Percentiles rank a stretch among this genome's conserved stretches.
These are phyloP conservation scores for Octodon degus DNA, from an alignment of 2,113 vertebrate genomes.

Conservation along the genomic window DNA sequence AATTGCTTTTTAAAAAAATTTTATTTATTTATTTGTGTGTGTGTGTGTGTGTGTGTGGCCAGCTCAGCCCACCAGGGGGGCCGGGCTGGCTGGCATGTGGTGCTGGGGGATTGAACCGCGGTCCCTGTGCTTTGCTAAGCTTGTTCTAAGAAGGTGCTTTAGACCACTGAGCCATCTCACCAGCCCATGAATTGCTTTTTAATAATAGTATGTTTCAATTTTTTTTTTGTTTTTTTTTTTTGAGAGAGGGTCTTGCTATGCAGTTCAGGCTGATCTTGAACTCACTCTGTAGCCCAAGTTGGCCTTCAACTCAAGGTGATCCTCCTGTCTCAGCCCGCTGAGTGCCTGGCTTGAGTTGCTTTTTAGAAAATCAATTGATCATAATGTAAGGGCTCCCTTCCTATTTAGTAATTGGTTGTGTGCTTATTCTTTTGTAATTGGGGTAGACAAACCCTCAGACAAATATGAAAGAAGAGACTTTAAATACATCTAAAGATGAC, in stretches of 20 bases:
- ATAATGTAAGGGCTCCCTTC: background rate
- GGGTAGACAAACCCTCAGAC: background rate
- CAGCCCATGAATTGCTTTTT: background rate
- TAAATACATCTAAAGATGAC: background rate
- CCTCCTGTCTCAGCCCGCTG: background rate
- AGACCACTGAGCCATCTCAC: no score
- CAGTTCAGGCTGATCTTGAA: background rate
- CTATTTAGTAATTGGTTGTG: background rate
- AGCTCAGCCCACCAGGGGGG: no score
- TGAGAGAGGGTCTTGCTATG: background rate
- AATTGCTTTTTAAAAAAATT: background rate
- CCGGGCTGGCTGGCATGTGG: no score
- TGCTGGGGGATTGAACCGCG: no score
- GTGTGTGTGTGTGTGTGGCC: no score
- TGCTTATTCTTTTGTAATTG: slow-evolving; percentile 4
- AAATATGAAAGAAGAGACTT: background rate
- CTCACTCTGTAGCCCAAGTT: background rate
- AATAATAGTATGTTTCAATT: background rate
- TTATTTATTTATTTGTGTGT: no score
- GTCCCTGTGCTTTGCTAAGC: no score
- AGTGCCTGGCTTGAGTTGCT: background rate
- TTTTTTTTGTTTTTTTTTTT: background rate
- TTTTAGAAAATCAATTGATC: background rate
- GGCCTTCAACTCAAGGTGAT: background rate
- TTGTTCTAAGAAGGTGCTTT: no score